phyloP scores from a whole-genome alignment of 2,797 vertebrate genomes.

The Ataeniobius toweri region DNA sequence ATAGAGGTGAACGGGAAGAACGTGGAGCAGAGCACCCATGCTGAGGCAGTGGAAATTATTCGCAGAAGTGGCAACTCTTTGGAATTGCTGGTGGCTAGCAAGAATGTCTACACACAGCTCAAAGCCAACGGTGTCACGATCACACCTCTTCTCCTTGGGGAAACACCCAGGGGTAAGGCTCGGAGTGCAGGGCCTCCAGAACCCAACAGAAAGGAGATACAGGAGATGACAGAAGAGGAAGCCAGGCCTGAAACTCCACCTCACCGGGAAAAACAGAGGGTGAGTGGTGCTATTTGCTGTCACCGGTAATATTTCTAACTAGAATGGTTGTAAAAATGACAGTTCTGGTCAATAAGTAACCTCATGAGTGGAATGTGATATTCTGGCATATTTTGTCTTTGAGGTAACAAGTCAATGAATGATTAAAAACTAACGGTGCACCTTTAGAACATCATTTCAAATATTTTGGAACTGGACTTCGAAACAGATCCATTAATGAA shows the following conservation, averaged over 20 bases:
- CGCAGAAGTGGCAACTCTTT: constrained; percentile 75
- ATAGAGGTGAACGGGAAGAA: constrained; percentile 89
- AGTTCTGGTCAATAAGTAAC: not conserved
- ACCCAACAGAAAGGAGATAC: not conserved
- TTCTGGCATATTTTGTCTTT: not conserved
- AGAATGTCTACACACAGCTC: constrained; percentile 80
- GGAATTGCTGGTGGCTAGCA: constrained; percentile 85
- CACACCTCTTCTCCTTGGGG: constrained; percentile 64
- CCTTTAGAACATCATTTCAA: not conserved
- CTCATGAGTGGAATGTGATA: not conserved
- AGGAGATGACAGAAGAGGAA: not conserved
- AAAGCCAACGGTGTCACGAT: constrained; percentile 80
- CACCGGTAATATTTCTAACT: not conserved
- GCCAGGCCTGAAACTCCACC: constrained; percentile 45
- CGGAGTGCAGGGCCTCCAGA: constrained; percentile 14
- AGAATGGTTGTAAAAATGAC: not conserved
- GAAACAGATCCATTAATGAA: not conserved
- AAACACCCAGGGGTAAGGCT: constrained; percentile 40
- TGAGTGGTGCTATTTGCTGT: constrained; percentile 49
- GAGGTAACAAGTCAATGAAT: not conserved
- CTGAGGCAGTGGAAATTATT: constrained; percentile 85
- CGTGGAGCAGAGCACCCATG: constrained; percentile 80
- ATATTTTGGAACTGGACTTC: not conserved
- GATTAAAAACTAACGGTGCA: not conserved
- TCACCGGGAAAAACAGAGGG: constrained; percentile 63